phyloP scores from a whole-genome alignment of 2,888 invertebrate genomes.

The Lysandra bellargus region DNA sequence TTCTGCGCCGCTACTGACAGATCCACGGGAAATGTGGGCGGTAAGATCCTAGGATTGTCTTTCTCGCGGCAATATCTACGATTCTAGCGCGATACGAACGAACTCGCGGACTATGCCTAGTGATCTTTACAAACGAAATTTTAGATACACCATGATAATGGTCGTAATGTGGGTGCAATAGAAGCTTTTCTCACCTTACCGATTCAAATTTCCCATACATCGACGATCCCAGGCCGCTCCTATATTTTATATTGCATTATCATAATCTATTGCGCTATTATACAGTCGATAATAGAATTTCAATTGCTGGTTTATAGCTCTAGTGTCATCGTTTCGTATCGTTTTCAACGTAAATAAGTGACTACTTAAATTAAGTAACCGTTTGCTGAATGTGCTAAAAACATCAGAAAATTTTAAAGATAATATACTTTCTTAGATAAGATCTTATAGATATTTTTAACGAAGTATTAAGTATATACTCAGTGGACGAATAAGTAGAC shows the following conservation, averaged over 20 bases:
- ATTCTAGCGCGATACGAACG: too few relatives aligned
- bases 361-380: neutral
- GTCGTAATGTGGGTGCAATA: neutral
- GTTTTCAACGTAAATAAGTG: neutral
- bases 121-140: neutral
- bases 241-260: slow-evolving; percentile 13
- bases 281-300: slow-evolving; percentile 2
- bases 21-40: too few relatives aligned
- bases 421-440: neutral
- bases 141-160: neutral
- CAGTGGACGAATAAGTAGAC: neutral
- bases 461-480: too few relatives aligned
- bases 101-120: too few relatives aligned
- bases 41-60: too few relatives aligned
- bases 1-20: too few relatives aligned
- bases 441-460: neutral
- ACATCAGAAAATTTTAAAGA: too few relatives aligned
- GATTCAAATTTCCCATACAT: neutral
- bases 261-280: slow-evolving; percentile 6
- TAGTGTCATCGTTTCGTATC: neutral
- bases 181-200: neutral
- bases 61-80: too few relatives aligned
- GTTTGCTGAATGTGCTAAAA: neutral
- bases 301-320: neutral
- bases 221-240: slow-evolving; percentile 20